phyloP scores from a whole-genome alignment of 1,140 invertebrate species.

The Propsilocerus akamusi region DNA sequence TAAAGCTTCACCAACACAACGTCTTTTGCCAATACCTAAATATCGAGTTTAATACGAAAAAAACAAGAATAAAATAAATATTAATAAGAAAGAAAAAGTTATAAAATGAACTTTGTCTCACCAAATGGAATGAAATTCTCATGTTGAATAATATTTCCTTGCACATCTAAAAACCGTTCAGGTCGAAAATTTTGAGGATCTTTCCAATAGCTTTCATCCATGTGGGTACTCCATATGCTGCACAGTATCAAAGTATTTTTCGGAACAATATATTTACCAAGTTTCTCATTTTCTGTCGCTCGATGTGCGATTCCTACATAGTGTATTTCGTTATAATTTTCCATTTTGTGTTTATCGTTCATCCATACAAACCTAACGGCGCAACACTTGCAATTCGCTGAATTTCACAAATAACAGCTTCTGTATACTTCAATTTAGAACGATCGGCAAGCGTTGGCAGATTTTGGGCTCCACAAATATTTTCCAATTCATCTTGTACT shows the following conservation, averaged over 20 bases:
- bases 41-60: too few species aligned
- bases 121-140: conserved; percentile 49
- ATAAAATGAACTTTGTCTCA: conserved; percentile 5
- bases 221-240: conserved; percentile 45
- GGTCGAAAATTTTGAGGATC: conserved; percentile 46
- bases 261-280: conserved; percentile 42
- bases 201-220: conserved; percentile 44
- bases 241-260: conserved; percentile 49
- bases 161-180: conserved; percentile 44
- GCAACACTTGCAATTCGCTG: conserved; percentile 36
- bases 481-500: conserved; percentile 47
- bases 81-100: neutral
- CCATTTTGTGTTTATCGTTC: too few species aligned
- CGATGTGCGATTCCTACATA: conserved; percentile 14
- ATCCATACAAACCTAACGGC: conserved; percentile 40
- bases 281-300: conserved; percentile 28
- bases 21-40: conserved; percentile 32
- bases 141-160: conserved; percentile 34
- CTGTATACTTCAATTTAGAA: conserved; percentile 37
- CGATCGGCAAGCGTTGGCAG: conserved; percentile 36
- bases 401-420: conserved; percentile 38
- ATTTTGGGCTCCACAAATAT: conserved; percentile 34
- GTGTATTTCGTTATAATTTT: neutral
- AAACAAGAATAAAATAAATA: conserved; percentile 6
- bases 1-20: conserved; percentile 39